phyloP scores from a whole-genome alignment of 2,888 invertebrate genomes.

The Rhamnusium bicolor region DNA sequence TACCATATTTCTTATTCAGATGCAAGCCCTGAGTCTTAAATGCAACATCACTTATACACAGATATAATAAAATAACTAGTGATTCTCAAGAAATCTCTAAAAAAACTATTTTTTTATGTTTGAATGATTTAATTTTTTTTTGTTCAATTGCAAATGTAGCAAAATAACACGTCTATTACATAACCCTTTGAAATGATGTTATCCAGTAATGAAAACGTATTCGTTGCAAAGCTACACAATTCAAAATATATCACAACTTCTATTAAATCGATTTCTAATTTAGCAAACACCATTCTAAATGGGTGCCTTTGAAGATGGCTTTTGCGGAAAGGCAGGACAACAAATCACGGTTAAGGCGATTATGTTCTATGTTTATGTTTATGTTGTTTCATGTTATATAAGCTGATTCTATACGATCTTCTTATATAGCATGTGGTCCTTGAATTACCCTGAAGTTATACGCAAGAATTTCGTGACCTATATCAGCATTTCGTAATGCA shows the following conservation, averaged over 20 bases:
- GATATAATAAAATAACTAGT: too few relatives aligned
- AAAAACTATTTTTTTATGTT: too few relatives aligned
- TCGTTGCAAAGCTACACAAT: background rate
- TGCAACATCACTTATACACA: too few relatives aligned
- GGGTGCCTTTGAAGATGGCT: background rate
- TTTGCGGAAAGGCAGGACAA: background rate
- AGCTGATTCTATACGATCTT: background rate
- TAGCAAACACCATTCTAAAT: background rate
- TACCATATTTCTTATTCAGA: too few relatives aligned
- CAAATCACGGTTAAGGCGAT: background rate
- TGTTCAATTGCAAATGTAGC: too few relatives aligned
- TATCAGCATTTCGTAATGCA: background rate
- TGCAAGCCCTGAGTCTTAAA: too few relatives aligned
- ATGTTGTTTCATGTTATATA: background rate
- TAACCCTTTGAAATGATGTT: too few relatives aligned
- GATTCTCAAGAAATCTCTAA: too few relatives aligned
- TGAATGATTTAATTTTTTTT: too few relatives aligned
- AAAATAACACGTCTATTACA: too few relatives aligned
- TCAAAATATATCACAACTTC: background rate
- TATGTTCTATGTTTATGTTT: background rate
- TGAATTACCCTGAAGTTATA: background rate
- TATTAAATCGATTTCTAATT: background rate
- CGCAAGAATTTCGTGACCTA: background rate
- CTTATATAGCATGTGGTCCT: background rate
- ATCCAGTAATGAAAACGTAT: too few relatives aligned